Conservation (phyloP, 2,888 invertebrate species). For the Andrena praecox region DNA sequence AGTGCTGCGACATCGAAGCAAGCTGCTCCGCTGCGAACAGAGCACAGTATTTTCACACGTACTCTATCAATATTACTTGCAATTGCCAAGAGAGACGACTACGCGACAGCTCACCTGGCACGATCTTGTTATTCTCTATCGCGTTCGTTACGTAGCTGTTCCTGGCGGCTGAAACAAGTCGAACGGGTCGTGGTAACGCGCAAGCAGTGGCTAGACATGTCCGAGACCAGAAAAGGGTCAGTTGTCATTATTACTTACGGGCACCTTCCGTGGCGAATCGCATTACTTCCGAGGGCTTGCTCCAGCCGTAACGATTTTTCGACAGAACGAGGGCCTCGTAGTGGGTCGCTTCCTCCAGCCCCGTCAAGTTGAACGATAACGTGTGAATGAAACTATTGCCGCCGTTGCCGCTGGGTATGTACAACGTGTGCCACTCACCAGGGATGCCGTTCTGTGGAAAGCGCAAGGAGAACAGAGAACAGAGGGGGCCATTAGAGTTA, state of each 20-base stretch:
- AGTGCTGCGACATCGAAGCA: conserved; percentile 68
- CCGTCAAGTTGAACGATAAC: conserved; percentile 90
- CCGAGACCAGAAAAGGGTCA: background rate
- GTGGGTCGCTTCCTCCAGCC: conserved; percentile 90
- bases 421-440: conserved; percentile 88
- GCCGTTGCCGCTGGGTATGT: conserved; percentile 86
- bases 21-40: conserved; percentile 63
- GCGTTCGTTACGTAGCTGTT: conserved; percentile 51
- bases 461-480: background rate
- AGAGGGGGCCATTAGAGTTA: background rate
- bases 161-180: conserved; percentile 29
- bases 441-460: conserved; percentile 59
- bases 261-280: conserved; percentile 92
- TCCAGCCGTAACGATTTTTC: conserved; percentile 94
- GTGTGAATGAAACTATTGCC: conserved; percentile 90
- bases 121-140: conserved; percentile 41
- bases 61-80: background rate
- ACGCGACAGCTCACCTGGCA: conserved; percentile 41
- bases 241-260: conserved; percentile 85
- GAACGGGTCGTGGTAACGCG: conserved; percentile 3
- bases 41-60: background rate
- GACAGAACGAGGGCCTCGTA: conserved; percentile 93
- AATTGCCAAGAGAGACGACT: too few species aligned
- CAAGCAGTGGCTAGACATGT: background rate
- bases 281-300: conserved; percentile 90